phyloP scores from a whole-genome alignment of 2,797 vertebrate species.

The Novumbra hubbsi region DNA sequence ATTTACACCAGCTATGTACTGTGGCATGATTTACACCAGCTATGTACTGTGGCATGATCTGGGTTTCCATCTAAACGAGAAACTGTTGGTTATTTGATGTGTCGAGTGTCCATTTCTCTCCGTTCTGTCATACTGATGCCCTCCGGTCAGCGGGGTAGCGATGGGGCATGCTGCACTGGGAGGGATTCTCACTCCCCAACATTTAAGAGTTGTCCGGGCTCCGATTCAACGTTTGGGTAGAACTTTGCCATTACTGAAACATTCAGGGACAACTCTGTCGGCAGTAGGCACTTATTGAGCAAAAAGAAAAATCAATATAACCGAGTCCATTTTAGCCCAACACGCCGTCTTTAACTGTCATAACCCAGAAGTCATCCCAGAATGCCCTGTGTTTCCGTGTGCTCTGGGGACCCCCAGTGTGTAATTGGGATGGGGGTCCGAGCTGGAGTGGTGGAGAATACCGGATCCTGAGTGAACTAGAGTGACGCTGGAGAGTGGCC shows the following conservation, averaged over 20 bases:
- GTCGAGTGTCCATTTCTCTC: constrained; percentile 48
- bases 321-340: constrained; percentile 22
- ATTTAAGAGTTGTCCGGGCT: constrained; percentile 4
- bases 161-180: constrained; percentile 26
- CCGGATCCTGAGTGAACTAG: constrained; percentile 13
- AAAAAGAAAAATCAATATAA: constrained; percentile 21
- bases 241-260: constrained; percentile 1
- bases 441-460: not conserved
- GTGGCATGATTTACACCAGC: too few relatives aligned
- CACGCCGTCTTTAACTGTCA: constrained; percentile 24
- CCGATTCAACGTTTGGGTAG: constrained; percentile 8
- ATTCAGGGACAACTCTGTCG: not conserved
- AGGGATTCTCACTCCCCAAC: constrained; percentile 10
- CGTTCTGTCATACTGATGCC: constrained; percentile 17
- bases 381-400: not conserved
- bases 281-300: constrained; percentile 12
- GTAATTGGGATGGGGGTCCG: not conserved
- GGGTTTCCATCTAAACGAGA: not conserved
- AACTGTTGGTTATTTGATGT: constrained; percentile 40
- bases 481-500: constrained; percentile 19
- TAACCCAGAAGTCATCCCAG: constrained; percentile 8
- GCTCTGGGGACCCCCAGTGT: not conserved
- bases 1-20: too few relatives aligned
- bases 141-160: constrained; percentile 19
- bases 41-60: constrained; percentile 20